Evolutionary conservation across 2,888 invertebrate genomes (phyloP).

Genomic region (Phytoseiulus persimilis): DNA sequence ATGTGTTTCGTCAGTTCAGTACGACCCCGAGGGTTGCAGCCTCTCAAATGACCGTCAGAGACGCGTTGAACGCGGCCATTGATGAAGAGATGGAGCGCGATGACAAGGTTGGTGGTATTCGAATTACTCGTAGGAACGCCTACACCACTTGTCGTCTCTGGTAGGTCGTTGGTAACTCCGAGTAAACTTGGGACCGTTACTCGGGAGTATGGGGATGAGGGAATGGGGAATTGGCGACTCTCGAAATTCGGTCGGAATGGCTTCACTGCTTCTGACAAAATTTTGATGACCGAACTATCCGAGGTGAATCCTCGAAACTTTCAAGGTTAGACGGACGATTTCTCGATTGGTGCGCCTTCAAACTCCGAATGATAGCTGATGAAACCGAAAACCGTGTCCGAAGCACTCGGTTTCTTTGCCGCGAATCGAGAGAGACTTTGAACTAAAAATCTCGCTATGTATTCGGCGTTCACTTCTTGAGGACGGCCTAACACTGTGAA

Average conservation of each 20-base stretch:
- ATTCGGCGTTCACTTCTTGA: no score
- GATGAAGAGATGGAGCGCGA: conserved; percentile 94
- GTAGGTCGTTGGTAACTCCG: not conserved
- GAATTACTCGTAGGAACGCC: not conserved
- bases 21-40: conserved; percentile 37
- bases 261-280: not conserved
- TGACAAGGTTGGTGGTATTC: conserved; percentile 54
- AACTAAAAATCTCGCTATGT: no score
- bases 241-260: not conserved
- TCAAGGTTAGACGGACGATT: not conserved
- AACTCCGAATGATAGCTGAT: no score
- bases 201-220: conserved; percentile 48
- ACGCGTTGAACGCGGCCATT: conserved; percentile 88
- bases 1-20: conserved; percentile 22
- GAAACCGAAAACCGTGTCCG: no score
- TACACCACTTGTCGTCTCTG: not conserved
- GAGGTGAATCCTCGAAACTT: not conserved
- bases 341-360: no score
- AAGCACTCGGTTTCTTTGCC: no score
- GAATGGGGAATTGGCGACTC: no score
- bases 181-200: no score
- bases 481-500: no score
- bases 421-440: no score
- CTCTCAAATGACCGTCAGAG: conserved; percentile 76
- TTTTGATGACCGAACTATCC: not conserved